A percentile compares a stretch with the other conserved stretches of the same genome.
Conservation (phyloP, 2,797 vertebrate genomes). For the Crocidura indochinensis region DNA sequence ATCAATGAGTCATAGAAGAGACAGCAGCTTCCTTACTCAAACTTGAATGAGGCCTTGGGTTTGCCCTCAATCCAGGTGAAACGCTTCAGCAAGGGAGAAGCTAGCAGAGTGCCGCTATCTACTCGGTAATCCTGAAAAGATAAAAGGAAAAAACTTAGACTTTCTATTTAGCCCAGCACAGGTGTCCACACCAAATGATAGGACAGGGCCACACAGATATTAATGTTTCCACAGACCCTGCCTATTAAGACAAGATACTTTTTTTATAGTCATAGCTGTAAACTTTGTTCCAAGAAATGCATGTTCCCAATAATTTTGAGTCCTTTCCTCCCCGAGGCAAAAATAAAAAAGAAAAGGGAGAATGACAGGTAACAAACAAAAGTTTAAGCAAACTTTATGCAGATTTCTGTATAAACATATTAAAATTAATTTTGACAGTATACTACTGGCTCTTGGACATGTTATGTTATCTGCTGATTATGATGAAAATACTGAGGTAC, state of each 20-base stretch:
- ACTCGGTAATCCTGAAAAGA: slow-evolving; percentile 92
- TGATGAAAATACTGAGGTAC: background rate
- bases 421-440: background rate
- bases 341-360: slow-evolving; percentile 6
- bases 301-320: background rate
- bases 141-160: slow-evolving; percentile 32
- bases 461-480: background rate
- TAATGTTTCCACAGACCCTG: background rate
- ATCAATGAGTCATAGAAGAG: background rate
- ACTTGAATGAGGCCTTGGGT: slow-evolving; percentile 87
- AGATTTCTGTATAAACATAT: background rate
- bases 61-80: slow-evolving; percentile 91
- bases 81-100: slow-evolving; percentile 93
- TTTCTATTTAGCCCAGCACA: background rate
- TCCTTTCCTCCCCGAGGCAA: slow-evolving; percentile 20
- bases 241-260: background rate
- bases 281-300: background rate
- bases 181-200: no score
- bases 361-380: background rate
- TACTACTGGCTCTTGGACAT: background rate
- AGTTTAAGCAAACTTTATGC: background rate
- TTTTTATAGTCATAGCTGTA: background rate
- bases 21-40: slow-evolving; percentile 78
- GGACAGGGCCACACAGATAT: no score
- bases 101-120: slow-evolving; percentile 93